phyloP scores from a whole-genome alignment of 2,797 vertebrate species.

The Dicrostonyx torquatus region DNA sequence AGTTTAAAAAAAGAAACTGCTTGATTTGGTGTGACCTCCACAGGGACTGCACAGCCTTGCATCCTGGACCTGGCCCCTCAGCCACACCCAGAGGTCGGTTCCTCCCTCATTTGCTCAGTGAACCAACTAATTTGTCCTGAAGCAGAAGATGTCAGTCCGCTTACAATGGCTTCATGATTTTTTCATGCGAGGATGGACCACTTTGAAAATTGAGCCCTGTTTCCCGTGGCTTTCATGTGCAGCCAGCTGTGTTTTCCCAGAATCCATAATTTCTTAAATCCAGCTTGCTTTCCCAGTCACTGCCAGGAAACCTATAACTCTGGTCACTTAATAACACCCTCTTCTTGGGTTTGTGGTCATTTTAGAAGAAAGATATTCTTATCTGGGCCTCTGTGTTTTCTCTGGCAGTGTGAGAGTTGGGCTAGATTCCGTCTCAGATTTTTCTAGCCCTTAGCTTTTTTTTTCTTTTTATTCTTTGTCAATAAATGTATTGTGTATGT shows the following conservation, averaged over 20 bases:
- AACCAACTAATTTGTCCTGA: constrained; percentile 59
- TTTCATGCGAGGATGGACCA: constrained; percentile 38
- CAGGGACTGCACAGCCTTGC: background rate
- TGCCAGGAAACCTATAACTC: background rate
- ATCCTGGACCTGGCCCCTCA: background rate
- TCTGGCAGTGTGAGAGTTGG: background rate
- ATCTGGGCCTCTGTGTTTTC: background rate
- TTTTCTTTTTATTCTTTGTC: background rate
- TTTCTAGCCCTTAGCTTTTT: background rate
- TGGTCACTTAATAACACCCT: background rate
- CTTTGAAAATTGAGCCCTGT: background rate
- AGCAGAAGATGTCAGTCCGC: constrained; percentile 38
- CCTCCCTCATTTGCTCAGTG: constrained; percentile 46
- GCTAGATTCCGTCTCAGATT: constrained; percentile 5
- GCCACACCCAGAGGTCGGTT: constrained; percentile 18
- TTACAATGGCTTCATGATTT: constrained; percentile 46
- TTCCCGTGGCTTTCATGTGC: background rate
- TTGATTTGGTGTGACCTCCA: background rate
- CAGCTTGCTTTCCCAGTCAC: constrained; percentile 9
- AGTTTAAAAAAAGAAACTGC: background rate
- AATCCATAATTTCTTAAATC: constrained; percentile 47
- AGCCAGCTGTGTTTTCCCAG: constrained; percentile 61
- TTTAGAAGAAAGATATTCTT: constrained; percentile 58
- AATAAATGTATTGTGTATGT: background rate
- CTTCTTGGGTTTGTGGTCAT: background rate